These are phyloP conservation scores for Iguana delicatissima DNA, from an alignment of 2,797 vertebrate genomes.

Conservation along the genomic window DNA sequence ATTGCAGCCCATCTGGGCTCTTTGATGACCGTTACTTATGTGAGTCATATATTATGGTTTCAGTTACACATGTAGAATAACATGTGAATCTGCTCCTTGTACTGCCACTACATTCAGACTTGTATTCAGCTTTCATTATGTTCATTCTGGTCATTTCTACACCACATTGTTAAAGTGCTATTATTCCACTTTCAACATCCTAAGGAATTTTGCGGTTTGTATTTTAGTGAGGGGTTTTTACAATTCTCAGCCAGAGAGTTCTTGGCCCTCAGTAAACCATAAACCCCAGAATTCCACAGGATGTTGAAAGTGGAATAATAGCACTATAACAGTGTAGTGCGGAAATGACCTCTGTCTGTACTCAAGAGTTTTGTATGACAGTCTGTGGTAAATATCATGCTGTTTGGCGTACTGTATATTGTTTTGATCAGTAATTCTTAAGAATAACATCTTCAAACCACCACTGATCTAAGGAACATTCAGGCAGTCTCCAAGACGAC, in stretches of 20 bases:
- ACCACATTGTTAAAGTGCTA: no score
- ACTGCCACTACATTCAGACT: neutral
- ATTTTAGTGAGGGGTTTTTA: no score
- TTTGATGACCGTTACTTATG: neutral
- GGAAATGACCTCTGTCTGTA: no score
- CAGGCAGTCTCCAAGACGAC: neutral
- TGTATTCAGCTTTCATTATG: neutral
- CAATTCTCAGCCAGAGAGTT: no score
- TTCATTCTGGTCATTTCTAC: no score
- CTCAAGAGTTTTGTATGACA: neutral
- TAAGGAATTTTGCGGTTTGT: no score
- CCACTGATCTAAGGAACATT: neutral
- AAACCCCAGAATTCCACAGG: no score
- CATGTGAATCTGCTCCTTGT: neutral
- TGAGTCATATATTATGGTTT: neutral
- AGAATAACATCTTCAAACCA: neutral
- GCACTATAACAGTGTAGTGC: no score
- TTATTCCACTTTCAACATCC: no score
- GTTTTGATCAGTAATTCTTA: neutral
- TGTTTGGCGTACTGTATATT: neutral
- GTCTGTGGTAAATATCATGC: neutral
- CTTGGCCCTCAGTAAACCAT: no score
- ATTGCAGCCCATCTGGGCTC: neutral
- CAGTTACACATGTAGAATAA: neutral
- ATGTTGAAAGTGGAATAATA: no score